Percentiles rank a stretch among this genome's conserved stretches.
phyloP scores from a whole-genome alignment of 2,797 vertebrate genomes.

The Amniataba percoides region DNA sequence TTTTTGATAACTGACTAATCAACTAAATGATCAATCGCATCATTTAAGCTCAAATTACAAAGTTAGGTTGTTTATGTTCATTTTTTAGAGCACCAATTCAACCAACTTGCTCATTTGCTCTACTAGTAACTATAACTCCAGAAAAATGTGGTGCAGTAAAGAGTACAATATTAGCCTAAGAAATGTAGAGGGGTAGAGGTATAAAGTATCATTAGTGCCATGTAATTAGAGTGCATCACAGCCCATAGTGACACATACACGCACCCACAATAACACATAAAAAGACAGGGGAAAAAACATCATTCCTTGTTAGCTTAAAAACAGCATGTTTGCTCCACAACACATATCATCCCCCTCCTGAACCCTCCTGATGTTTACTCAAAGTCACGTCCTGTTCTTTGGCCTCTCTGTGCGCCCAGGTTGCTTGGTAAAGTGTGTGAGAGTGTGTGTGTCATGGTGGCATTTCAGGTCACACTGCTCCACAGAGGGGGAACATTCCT shows the following conservation, averaged over 20 bases:
- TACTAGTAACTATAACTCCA: background rate
- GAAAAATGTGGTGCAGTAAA: background rate
- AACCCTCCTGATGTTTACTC: constrained; percentile 23
- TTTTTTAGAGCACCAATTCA: background rate
- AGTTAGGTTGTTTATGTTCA: background rate
- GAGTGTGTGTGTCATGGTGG: constrained; percentile 27
- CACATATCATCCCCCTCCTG: background rate
- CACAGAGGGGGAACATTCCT: constrained; percentile 70
- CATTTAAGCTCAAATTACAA: background rate
- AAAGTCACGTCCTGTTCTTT: constrained; percentile 2
- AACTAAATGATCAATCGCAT: background rate
- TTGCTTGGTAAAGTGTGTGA: background rate
- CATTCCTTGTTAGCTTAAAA: constrained; percentile 1
- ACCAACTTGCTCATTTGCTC: background rate
- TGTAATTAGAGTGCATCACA: background rate
- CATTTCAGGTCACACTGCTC: constrained; percentile 56
- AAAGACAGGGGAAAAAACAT: background rate
- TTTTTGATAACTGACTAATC: background rate
- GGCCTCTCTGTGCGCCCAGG: background rate
- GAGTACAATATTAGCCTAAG: too few relatives aligned
- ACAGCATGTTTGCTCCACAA: constrained; percentile 1
- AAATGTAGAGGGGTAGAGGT: too few relatives aligned
- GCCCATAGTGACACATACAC: background rate
- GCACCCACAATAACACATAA: background rate
- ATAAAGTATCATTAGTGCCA: background rate